These are phyloP conservation scores for Apodemia zela DNA, from an alignment of 2,888 invertebrate species.

Conservation along the genomic window DNA sequence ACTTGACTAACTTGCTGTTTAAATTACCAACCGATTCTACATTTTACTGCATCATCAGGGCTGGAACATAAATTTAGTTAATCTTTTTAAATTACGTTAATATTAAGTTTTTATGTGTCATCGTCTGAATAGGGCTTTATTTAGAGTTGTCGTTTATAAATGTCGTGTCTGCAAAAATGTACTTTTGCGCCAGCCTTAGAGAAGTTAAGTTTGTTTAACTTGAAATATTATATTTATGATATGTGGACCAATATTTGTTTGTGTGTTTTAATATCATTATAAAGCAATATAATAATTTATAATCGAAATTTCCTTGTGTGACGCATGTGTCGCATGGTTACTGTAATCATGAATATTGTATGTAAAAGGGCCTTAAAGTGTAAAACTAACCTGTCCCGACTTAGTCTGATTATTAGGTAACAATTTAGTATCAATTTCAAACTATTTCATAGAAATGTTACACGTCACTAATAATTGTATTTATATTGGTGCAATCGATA, in stretches of 20 bases:
- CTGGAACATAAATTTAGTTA: too few species aligned
- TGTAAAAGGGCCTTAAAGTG: constrained; percentile 7
- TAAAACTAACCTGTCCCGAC: constrained; percentile 22
- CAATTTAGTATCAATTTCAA: constrained; percentile 39
- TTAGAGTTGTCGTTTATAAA: too few species aligned
- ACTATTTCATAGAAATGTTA: constrained; percentile 34
- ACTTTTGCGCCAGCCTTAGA: too few species aligned
- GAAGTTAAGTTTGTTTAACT: too few species aligned
- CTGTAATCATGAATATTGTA: constrained; percentile 2
- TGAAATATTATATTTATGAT: neutral
- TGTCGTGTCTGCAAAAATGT: too few species aligned
- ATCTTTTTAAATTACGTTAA: too few species aligned
- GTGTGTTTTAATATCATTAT: constrained; percentile 2
- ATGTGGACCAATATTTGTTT: constrained; percentile 21
- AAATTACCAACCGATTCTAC: too few species aligned
- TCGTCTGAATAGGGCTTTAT: too few species aligned
- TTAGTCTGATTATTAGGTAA: constrained; percentile 34
- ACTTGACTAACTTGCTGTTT: too few species aligned
- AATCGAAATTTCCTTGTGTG: too few species aligned
- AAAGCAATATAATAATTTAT: neutral
- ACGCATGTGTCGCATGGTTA: neutral
- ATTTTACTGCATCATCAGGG: neutral
- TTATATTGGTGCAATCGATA: constrained; percentile 18
- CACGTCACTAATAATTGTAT: constrained; percentile 18
- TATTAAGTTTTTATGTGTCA: too few species aligned